Evolutionary conservation across 2,888 invertebrate species (phyloP).

Genomic region (Erannis defoliaria): DNA sequence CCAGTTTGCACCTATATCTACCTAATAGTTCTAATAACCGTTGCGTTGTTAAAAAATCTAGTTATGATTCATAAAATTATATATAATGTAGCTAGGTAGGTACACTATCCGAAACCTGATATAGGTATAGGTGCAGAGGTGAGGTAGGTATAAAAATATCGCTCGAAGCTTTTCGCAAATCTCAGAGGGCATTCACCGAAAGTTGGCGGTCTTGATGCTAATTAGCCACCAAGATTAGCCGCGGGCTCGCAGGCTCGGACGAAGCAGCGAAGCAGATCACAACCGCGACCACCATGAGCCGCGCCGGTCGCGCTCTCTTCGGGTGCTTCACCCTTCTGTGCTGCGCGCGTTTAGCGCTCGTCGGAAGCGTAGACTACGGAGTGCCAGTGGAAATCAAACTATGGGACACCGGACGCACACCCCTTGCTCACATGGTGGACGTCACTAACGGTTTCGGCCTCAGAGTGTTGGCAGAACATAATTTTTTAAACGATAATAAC

Average conservation of each 20-base stretch:
- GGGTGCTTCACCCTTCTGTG: constrained; percentile 50
- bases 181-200: constrained; percentile 81
- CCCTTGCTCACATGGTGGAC: constrained; percentile 92
- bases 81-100: not conserved
- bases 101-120: constrained; percentile 1
- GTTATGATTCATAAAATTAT: constrained; percentile 1
- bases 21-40: not conserved
- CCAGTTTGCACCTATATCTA: no score
- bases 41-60: not conserved
- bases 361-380: constrained; percentile 61
- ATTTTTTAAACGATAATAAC: constrained; percentile 91
- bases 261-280: constrained; percentile 64
- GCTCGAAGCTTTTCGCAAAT: constrained; percentile 50
- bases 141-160: constrained; percentile 22
- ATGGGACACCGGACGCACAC: constrained; percentile 82
- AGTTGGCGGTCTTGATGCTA: constrained; percentile 69
- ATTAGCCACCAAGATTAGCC: constrained; percentile 75
- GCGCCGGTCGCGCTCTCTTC: constrained; percentile 64
- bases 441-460: constrained; percentile 91
- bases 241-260: constrained; percentile 48
- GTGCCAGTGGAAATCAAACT: constrained; percentile 78
- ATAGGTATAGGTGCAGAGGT: no score
- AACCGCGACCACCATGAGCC: constrained; percentile 74
- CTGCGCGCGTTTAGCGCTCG: constrained; percentile 47
- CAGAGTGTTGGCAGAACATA: constrained; percentile 90